phyloP scores from a whole-genome alignment of 2,888 invertebrate species.

The Hyposoter dolosus region DNA sequence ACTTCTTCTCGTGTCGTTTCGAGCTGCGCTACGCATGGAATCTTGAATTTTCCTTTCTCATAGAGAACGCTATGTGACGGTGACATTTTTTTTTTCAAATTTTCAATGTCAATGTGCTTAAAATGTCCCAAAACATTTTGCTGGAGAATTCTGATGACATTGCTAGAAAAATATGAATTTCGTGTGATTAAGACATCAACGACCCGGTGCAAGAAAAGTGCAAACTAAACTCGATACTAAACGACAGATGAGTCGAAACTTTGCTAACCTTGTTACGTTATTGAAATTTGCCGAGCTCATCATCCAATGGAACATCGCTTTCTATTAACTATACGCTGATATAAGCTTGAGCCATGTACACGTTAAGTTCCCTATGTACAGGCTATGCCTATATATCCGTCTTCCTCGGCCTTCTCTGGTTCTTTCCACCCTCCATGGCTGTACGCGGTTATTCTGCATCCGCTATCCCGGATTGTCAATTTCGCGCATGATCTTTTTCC shows the following conservation, averaged over 20 bases:
- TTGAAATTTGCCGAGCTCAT: neutral
- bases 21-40: neutral
- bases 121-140: too few relatives aligned
- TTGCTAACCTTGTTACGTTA: neutral
- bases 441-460: constrained; percentile 63
- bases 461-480: constrained; percentile 67
- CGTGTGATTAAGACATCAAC: too few relatives aligned
- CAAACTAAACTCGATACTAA: too few relatives aligned
- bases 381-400: neutral
- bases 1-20: constrained; percentile 35
- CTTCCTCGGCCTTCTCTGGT: constrained; percentile 3
- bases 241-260: too few relatives aligned
- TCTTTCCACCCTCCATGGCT: constrained; percentile 14
- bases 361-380: neutral
- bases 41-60: neutral
- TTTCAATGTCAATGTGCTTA: too few relatives aligned
- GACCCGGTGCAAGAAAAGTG: too few relatives aligned
- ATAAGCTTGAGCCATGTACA: neutral
- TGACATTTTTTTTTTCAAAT: too few relatives aligned
- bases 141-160: too few relatives aligned
- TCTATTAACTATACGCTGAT: neutral
- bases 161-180: too few relatives aligned
- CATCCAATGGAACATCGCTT: neutral
- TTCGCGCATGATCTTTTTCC: constrained; percentile 64
- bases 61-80: too few relatives aligned